Evolutionary conservation across 2,113 vertebrate genomes (phyloP).

Genomic region (Odontophorus gujanensis): DNA sequence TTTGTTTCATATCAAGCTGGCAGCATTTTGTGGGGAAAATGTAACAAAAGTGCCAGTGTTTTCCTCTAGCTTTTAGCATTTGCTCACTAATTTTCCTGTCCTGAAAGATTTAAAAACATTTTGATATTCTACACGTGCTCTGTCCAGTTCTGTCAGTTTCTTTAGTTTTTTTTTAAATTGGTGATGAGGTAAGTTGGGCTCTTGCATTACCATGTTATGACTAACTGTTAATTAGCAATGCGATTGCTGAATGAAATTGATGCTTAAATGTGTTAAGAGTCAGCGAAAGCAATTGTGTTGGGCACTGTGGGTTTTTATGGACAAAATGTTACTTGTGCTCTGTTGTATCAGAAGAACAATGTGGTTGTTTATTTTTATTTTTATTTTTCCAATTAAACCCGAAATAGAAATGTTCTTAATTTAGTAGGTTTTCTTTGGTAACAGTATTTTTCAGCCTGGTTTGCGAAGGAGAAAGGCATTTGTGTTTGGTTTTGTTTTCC

Average conservation of each 20-base stretch:
- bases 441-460: background rate
- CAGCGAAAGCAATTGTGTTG: background rate
- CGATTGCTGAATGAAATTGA: background rate
- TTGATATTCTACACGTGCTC: background rate
- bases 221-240: background rate
- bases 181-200: background rate
- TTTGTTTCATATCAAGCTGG: constrained; percentile 34
- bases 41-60: background rate
- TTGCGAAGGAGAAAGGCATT: background rate
- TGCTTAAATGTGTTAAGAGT: background rate
- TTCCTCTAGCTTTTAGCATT: background rate
- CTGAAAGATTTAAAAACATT: background rate
- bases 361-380: background rate
- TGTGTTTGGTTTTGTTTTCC: background rate
- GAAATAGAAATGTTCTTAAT: background rate
- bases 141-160: background rate
- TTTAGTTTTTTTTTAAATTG: background rate
- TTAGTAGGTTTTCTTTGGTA: background rate
- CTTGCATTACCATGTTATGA: background rate
- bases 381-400: background rate
- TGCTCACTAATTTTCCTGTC: background rate
- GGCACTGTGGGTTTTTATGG: background rate
- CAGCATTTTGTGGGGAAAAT: background rate
- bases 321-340: background rate
- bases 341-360: background rate